These are phyloP conservation scores for Aethina tumida DNA, from an alignment of 1,140 invertebrate species.

Conservation along the genomic window DNA sequence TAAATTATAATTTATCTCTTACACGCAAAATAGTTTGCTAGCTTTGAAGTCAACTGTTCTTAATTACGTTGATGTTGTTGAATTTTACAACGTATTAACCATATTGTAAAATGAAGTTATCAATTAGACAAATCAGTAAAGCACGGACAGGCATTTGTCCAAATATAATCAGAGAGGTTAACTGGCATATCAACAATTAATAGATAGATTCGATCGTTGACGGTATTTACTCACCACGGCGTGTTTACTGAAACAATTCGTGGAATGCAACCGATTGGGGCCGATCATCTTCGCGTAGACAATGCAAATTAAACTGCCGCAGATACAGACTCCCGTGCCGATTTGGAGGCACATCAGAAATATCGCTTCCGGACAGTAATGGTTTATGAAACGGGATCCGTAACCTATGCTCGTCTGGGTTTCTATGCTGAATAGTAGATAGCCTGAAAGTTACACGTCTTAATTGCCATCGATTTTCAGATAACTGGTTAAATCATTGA, in stretches of 20 bases:
- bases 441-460: conserved; percentile 41
- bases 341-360: conserved; percentile 56
- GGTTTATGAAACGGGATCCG: conserved; percentile 64
- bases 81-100: too few relatives aligned
- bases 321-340: conserved; percentile 43
- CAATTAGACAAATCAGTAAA: too few relatives aligned
- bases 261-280: conserved; percentile 41
- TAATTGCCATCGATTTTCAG: neutral
- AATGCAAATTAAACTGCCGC: conserved; percentile 47
- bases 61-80: too few relatives aligned
- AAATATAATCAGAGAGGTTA: neutral
- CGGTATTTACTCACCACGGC: conserved; percentile 41
- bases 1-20: too few relatives aligned
- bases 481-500: neutral
- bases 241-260: conserved; percentile 48
- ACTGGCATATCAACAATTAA: neutral
- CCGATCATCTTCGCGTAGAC: conserved; percentile 49
- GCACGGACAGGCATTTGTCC: too few relatives aligned
- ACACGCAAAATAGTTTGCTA: too few relatives aligned
- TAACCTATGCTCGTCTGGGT: conserved; percentile 58
- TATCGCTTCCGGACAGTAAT: conserved; percentile 75
- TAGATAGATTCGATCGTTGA: neutral
- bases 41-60: too few relatives aligned
- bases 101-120: too few relatives aligned
- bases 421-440: conserved; percentile 50